Conservation (phyloP, 2,797 vertebrate genomes). For the Megaceryle alcyon region DNA sequence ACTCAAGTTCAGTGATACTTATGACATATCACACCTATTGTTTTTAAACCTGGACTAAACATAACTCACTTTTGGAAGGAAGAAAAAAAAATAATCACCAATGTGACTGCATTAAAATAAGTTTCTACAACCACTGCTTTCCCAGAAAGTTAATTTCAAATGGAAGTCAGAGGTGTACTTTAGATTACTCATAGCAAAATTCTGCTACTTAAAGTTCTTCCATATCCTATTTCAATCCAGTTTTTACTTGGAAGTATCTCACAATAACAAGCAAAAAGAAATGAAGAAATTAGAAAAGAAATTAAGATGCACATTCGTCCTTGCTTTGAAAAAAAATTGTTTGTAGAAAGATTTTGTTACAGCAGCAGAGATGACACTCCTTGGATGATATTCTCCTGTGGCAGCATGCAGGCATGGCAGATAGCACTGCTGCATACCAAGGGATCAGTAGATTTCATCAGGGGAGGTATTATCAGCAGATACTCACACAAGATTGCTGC, state of each 20-base stretch:
- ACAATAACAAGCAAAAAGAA: background rate
- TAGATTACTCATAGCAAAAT: background rate
- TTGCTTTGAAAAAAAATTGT: background rate
- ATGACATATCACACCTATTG: background rate
- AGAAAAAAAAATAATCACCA: background rate
- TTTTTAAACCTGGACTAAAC: background rate
- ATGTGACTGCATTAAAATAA: background rate
- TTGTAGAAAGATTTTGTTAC: background rate
- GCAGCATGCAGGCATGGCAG: rapidly evolving
- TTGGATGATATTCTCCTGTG: background rate
- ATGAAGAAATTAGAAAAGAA: background rate
- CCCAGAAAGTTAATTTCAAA: background rate
- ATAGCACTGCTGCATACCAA: rapidly evolving
- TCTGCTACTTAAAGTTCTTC: background rate
- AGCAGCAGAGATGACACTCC: background rate
- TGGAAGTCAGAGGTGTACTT: background rate
- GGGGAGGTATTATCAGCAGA: background rate
- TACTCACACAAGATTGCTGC: background rate
- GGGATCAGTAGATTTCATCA: background rate
- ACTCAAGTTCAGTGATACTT: background rate
- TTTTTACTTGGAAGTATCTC: background rate
- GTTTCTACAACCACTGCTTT: background rate
- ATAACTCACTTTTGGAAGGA: background rate
- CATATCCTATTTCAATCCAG: background rate
- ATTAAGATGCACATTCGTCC: background rate